Evolutionary conservation across 2,797 vertebrate genomes (phyloP), one percentile per base, ranked within the genome.

Genomic region (Astyanax mexicanus): DNA sequence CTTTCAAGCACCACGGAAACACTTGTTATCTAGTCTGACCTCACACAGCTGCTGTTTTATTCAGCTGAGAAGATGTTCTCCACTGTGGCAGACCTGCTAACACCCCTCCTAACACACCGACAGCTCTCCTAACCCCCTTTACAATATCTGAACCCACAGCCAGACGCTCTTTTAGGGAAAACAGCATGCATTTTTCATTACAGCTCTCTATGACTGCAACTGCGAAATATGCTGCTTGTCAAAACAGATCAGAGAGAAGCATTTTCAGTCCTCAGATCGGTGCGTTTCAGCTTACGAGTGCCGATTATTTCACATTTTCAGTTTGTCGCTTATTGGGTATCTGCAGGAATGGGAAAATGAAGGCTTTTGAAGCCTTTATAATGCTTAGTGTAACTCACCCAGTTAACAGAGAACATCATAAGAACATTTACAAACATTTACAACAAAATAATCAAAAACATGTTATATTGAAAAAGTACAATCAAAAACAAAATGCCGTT

Each of bases 1-100:
- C n/a, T n/a, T n/a, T n/a, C n/a, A n/a, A n/a, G n/a, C n/a, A n/a
- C n/a, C n/a, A n/a, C 55, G 69, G 35, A 71, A 37, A 21, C 62
- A 29, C 49, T 74, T 80, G 81, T 88, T 80, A n/a, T 81, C 77
- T 67, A 89, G 87, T 90, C 89, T 89, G 90, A 88, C 83, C 83
- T 89, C 86, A 89, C 69, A 51, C 49, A 21, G 13, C 67, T 84
- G 66, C 61, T 90, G 74, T 65, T 90, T 90, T 88, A 89, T 91
- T 90, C 77, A 80, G 29, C 12, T 49, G 32, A 47, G 49, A 51
- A 67, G 78, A 75, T 72, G 68, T 75, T 45, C 75, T 74, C 32
- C 55, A 17, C 58, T 58, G 57, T 78, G 61, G 68, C 69, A 69
- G 62, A 58, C n/a, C n/a, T 38, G 17, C 29, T 21, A 12, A 12